Percentiles rank a stretch among this genome's conserved stretches.
Evolutionary conservation across 2,113 vertebrate genomes (phyloP).

Genomic region (Scytalopus superciliaris): DNA sequence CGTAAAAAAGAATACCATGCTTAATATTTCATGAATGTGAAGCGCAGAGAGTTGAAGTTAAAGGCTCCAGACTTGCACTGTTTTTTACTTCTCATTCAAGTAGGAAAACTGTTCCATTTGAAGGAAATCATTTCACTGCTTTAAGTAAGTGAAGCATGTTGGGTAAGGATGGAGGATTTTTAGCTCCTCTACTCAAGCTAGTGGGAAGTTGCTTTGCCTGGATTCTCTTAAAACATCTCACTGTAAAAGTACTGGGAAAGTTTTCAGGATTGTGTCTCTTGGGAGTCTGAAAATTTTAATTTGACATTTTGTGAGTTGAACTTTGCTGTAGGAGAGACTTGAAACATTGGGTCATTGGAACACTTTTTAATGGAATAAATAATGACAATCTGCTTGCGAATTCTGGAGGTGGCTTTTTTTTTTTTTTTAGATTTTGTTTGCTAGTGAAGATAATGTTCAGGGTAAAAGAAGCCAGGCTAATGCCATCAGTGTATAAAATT

Average conservation of each 20-base stretch:
- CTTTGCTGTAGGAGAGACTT: not conserved
- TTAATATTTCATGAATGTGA: not conserved
- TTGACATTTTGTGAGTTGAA: not conserved
- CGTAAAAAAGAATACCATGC: not conserved
- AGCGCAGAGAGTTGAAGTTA: not conserved
- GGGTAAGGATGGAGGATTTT: not conserved
- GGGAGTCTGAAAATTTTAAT: not conserved
- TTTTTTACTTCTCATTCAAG: not conserved
- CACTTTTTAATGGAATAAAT: not conserved
- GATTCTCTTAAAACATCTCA: not conserved
- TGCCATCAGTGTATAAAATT: not conserved
- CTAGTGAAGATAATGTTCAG: not conserved
- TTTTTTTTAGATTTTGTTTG: not conserved
- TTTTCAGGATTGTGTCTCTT: not conserved
- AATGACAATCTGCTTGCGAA: not conserved
- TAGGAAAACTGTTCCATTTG: not conserved
- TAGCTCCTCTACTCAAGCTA: not conserved
- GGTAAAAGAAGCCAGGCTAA: not conserved
- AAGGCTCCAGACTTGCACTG: not conserved
- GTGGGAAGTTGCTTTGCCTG: not conserved
- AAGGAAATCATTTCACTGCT: not conserved
- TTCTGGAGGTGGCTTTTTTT: not conserved
- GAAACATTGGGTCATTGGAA: not conserved
- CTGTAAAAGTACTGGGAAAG: not conserved
- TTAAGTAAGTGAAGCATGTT: not conserved